These are phyloP conservation scores for Brevipalpus yothersi DNA, from an alignment of 1,140 invertebrate species.

Conservation along the genomic window DNA sequence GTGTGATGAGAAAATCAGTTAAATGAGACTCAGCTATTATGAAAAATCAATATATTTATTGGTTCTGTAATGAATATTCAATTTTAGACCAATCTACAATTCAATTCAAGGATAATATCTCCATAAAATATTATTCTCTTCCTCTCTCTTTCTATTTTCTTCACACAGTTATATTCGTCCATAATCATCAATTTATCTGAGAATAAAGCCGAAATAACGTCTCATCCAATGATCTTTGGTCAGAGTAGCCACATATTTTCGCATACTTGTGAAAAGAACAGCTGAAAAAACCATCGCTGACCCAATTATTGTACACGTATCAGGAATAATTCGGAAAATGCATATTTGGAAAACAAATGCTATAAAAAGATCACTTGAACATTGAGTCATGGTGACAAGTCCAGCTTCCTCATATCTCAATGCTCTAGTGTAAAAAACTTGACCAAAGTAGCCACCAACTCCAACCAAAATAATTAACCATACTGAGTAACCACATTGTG, in stretches of 20 bases:
- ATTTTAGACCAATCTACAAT: too few species aligned
- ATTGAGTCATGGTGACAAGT: slow-evolving; percentile 19
- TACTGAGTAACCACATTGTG: slow-evolving; percentile 44
- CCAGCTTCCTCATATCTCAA: slow-evolving; percentile 15
- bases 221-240: slow-evolving; percentile 9
- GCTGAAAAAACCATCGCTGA: slow-evolving; percentile 55
- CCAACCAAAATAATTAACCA: slow-evolving; percentile 47
- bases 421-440: slow-evolving; percentile 13
- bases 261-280: slow-evolving; percentile 48
- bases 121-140: too few species aligned
- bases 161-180: too few species aligned
- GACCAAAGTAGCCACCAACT: slow-evolving; percentile 13
- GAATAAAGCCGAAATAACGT: slow-evolving; percentile 6
- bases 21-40: too few species aligned
- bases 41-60: too few species aligned
- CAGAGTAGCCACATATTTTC: slow-evolving; percentile 48
- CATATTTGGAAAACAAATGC: slow-evolving; percentile 58
- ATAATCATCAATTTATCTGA: background rate
- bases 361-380: slow-evolving; percentile 61
- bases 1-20: too few species aligned
- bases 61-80: too few species aligned
- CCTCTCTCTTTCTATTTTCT: too few species aligned
- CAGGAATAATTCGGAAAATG: slow-evolving; percentile 22
- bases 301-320: slow-evolving; percentile 37
- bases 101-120: too few species aligned